Conservation (phyloP, 2,113 vertebrate genomes). For the Oreotrochilus melanogaster region DNA sequence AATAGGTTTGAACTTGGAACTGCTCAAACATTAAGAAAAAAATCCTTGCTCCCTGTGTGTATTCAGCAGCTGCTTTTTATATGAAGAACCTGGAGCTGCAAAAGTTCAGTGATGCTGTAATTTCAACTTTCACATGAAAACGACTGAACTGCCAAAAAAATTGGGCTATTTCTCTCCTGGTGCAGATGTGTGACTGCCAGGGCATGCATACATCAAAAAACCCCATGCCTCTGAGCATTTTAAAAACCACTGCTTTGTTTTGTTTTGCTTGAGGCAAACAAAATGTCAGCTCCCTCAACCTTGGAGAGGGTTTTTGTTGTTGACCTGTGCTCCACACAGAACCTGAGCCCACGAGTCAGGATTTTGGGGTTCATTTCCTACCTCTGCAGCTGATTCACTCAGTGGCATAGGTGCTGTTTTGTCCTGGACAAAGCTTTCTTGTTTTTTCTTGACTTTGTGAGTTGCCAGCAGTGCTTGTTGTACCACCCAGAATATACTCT, state of each 20-base stretch:
- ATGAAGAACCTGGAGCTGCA: slow-evolving; percentile 13
- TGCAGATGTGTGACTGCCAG: slow-evolving; percentile 56
- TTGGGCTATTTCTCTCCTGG: slow-evolving; percentile 13
- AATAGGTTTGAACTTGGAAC: slow-evolving; percentile 74
- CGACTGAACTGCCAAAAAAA: slow-evolving; percentile 43
- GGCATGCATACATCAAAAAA: slow-evolving; percentile 49
- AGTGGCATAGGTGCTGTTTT: neutral
- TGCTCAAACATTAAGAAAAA: slow-evolving; percentile 65
- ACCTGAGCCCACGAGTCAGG: neutral
- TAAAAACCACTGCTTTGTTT: slow-evolving; percentile 54
- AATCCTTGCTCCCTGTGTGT: neutral
- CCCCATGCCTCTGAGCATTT: slow-evolving; percentile 17
- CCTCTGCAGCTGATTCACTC: neutral
- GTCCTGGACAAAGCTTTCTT: slow-evolving; percentile 30
- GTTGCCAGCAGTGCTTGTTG: neutral
- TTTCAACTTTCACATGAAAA: slow-evolving; percentile 61
- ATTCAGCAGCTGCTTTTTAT: slow-evolving; percentile 53
- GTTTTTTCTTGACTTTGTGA: neutral
- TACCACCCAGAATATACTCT: neutral
- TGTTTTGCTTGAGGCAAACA: slow-evolving; percentile 37
- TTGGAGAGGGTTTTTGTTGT: slow-evolving; percentile 41
- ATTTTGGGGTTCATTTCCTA: neutral
- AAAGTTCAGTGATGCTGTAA: neutral
- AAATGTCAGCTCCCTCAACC: neutral
- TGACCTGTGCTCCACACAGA: neutral